phyloP scores from a whole-genome alignment of 1,140 invertebrate genomes.

The Drosophila lini region DNA sequence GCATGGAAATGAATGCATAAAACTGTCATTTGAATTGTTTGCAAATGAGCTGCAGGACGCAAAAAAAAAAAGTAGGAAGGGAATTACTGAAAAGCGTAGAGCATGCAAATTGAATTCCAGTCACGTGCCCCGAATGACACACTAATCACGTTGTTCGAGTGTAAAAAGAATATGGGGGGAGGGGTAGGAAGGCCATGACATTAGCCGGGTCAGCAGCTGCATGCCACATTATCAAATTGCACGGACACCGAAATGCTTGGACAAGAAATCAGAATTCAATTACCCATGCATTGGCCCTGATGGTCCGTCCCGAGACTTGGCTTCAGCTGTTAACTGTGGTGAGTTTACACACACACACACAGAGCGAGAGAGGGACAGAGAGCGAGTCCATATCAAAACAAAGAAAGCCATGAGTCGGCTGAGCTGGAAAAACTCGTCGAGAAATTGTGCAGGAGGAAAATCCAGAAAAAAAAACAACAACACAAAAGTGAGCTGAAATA shows the following conservation, averaged over 20 bases:
- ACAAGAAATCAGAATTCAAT: constrained; percentile 75
- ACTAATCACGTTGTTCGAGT: constrained; percentile 60
- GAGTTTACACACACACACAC: constrained; percentile 45
- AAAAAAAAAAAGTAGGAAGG: constrained; percentile 26
- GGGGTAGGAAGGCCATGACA: constrained; percentile 9
- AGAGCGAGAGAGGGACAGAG: constrained; percentile 37
- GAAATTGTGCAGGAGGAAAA: constrained; percentile 23
- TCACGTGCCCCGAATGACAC: constrained; percentile 69
- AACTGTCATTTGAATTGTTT: constrained; percentile 63
- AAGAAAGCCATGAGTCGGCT: constrained; percentile 61
- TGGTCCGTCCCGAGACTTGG: constrained; percentile 14
- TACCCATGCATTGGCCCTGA: constrained; percentile 48
- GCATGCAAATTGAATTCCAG: constrained; percentile 63
- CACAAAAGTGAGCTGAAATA: constrained; percentile 11
- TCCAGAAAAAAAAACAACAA: constrained; percentile 3
- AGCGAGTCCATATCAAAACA: constrained; percentile 70
- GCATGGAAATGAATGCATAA: constrained; percentile 48
- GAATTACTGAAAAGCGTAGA: constrained; percentile 30
- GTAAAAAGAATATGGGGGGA: constrained; percentile 10
- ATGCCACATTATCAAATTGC: constrained; percentile 70
- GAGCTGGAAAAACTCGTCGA: constrained; percentile 58
- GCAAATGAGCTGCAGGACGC: constrained; percentile 55
- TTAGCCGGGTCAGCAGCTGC: constrained; percentile 59
- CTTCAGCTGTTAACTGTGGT: constrained; percentile 62
- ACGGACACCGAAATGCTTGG: constrained; percentile 35